phyloP scores from a whole-genome alignment of 2,797 vertebrate species.

The Anisognathus igniventris region DNA sequence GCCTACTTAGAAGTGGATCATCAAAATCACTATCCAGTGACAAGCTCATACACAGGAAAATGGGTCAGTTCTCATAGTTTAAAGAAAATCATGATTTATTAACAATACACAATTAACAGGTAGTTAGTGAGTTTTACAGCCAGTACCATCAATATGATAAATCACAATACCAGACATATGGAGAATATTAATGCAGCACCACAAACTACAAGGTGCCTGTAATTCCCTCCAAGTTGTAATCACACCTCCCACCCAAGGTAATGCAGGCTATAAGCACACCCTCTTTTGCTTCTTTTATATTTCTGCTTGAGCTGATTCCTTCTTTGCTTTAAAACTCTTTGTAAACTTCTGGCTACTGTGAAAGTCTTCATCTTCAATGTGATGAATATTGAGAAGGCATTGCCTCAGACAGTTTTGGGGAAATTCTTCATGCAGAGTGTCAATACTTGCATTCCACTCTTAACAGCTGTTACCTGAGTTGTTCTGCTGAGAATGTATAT shows the following conservation, averaged over 20 bases:
- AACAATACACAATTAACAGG: background rate
- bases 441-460: background rate
- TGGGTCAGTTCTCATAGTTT: background rate
- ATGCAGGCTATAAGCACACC: background rate
- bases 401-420: background rate
- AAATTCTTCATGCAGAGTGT: background rate
- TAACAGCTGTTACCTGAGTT: background rate
- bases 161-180: background rate
- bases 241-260: background rate
- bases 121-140: background rate
- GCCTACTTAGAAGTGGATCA: background rate
- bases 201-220: background rate
- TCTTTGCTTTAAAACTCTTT: background rate
- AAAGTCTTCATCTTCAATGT: background rate
- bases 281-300: background rate
- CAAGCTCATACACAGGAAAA: background rate
- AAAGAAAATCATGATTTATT: background rate
- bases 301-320: background rate
- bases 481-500: background rate
- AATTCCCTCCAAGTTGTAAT: background rate
- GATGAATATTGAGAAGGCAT: background rate
- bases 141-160: background rate
- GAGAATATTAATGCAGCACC: background rate
- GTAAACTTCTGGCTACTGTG: background rate
- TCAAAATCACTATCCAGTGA: background rate